phyloP scores from a whole-genome alignment of 2,888 invertebrate species.

The Ischnura elegans region DNA sequence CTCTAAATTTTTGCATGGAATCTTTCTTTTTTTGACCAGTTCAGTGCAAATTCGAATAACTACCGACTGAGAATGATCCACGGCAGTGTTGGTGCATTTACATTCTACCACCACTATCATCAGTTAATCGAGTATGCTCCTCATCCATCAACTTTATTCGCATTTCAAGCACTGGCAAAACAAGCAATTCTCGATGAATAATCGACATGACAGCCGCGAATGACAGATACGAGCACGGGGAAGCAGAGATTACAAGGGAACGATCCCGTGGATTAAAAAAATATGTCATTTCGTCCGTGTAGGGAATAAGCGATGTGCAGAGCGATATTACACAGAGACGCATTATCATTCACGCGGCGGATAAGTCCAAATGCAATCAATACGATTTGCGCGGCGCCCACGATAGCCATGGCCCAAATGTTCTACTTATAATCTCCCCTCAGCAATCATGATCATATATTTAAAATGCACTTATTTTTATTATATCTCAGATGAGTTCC shows the following conservation, averaged over 20 bases:
- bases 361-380: not conserved
- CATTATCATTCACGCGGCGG: not conserved
- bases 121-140: not conserved
- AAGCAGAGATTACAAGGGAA: not conserved
- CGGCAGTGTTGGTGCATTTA: not conserved
- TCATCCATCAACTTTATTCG: not conserved
- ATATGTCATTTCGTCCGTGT: not conserved
- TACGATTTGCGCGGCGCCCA: not conserved
- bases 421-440: not conserved
- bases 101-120: not conserved
- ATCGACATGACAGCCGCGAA: not conserved
- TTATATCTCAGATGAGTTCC: not conserved
- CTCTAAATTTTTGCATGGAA: too few relatives aligned
- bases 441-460: not conserved
- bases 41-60: not conserved
- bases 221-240: not conserved
- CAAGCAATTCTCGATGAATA: not conserved
- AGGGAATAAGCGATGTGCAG: not conserved
- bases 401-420: not conserved
- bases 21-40: too few relatives aligned
- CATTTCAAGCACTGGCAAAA: not conserved
- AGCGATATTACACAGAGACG: not conserved
- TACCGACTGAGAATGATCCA: not conserved
- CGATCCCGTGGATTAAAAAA: not conserved
- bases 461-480: not conserved